These are phyloP conservation scores for Ashinkailepas kermadecensis DNA, from an alignment of 2,888 invertebrate genomes.

Conservation along the genomic window DNA sequence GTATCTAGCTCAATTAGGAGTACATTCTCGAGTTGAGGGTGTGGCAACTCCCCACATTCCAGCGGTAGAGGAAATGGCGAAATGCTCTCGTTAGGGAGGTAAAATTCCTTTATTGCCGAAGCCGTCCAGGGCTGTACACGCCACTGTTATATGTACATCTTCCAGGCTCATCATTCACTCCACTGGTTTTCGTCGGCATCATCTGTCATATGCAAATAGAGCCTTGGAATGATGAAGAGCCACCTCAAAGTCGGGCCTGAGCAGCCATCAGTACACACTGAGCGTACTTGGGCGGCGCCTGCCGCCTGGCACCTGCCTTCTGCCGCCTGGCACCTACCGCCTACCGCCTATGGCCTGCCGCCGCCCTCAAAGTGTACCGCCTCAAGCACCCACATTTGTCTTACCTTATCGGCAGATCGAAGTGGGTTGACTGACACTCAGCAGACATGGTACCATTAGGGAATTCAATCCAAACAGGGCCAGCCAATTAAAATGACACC, in stretches of 20 bases:
- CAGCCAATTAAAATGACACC: not conserved
- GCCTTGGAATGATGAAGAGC: not conserved
- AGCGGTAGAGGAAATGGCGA: too few relatives aligned
- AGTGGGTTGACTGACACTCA: not conserved
- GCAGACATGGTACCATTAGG: not conserved
- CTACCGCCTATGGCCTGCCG: too few relatives aligned
- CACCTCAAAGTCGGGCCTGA: not conserved
- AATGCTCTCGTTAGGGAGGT: too few relatives aligned
- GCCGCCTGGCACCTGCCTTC: too few relatives aligned
- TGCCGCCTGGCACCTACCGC: too few relatives aligned
- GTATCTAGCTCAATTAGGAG: too few relatives aligned
- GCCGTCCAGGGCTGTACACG: too few relatives aligned
- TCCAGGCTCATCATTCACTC: not conserved
- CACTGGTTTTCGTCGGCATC: not conserved
- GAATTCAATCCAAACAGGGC: not conserved
- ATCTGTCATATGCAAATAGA: not conserved
- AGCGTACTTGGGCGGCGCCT: too few relatives aligned
- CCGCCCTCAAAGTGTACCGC: not conserved
- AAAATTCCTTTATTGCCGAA: too few relatives aligned
- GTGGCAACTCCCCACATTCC: too few relatives aligned
- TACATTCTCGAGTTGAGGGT: too few relatives aligned
- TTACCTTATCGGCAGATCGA: not conserved
- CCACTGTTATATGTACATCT: conserved; percentile 29
- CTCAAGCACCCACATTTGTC: not conserved
- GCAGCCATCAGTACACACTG: too few relatives aligned